Conservation (phyloP, 2,888 invertebrate genomes). For the Cybosia mesomella region DNA sequence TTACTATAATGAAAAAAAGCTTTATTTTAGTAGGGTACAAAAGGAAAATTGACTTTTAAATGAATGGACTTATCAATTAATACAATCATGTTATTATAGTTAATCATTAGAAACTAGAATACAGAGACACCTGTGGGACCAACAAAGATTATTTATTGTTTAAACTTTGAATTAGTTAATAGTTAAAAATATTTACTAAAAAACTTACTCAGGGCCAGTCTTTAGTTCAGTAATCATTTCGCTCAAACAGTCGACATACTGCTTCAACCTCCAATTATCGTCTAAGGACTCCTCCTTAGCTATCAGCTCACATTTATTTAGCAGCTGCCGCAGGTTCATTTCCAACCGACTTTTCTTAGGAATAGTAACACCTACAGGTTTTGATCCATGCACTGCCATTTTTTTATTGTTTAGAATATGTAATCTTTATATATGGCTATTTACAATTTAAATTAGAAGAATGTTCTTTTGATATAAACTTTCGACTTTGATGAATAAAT, state of each 20-base stretch:
- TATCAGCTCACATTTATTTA: constrained; percentile 93
- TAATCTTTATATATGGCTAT: not conserved
- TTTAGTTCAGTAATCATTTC: constrained; percentile 92
- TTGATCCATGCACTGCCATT: constrained; percentile 62
- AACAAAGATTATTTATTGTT: no score
- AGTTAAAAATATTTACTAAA: no score
- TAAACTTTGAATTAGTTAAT: no score
- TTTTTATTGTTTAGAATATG: not conserved
- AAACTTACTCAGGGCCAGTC: constrained; percentile 88
- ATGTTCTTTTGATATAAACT: no score
- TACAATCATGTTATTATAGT: no score
- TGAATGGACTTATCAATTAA: no score
- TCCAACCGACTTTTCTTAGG: constrained; percentile 86
- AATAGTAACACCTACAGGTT: constrained; percentile 41
- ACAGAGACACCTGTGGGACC: no score
- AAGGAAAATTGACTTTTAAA: no score
- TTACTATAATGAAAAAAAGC: constrained; percentile 77
- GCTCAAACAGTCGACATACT: constrained; percentile 92
- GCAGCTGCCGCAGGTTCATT: constrained; percentile 92
- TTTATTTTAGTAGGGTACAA: not conserved
- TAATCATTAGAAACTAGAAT: no score
- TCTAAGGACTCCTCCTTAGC: constrained; percentile 89
- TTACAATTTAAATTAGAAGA: not conserved
- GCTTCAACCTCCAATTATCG: constrained; percentile 93
- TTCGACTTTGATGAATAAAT: no score